phyloP scores from a whole-genome alignment of 2,797 vertebrate species.

The Urophycis tenuis region DNA sequence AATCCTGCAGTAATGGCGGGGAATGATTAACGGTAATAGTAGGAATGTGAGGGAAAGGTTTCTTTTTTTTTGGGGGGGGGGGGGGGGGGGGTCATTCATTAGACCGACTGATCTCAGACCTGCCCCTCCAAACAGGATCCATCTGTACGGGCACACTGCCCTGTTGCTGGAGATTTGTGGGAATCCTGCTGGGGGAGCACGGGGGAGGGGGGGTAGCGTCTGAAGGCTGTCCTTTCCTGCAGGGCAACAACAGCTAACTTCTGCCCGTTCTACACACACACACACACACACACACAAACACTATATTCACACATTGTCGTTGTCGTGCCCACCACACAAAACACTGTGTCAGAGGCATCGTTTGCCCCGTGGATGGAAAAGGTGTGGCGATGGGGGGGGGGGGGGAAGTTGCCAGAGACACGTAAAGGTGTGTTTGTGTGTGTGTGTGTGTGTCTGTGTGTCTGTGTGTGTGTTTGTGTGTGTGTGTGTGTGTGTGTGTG shows the following conservation, averaged over 20 bases:
- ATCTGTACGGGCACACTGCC: background rate
- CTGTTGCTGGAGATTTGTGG: background rate
- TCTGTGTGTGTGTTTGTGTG: too few relatives aligned
- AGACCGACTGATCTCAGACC: slow-evolving; percentile 1
- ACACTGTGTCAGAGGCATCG: slow-evolving; percentile 30
- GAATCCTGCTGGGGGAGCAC: background rate
- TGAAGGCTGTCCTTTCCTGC: background rate
- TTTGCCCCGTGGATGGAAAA: slow-evolving; percentile 26
- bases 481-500: too few relatives aligned
- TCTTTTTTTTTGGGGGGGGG: too few relatives aligned
- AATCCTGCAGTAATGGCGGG: background rate
- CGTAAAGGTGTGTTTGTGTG: background rate
- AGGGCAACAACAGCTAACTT: background rate
- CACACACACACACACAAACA: background rate
- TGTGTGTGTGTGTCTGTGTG: too few relatives aligned
- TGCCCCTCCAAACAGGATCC: background rate
- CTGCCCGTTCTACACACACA: background rate
- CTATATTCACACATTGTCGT: background rate
- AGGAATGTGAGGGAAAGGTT: background rate
- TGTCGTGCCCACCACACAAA: slow-evolving; percentile 18
- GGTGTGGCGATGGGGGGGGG: slow-evolving; percentile 17
- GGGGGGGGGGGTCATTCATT: too few relatives aligned
- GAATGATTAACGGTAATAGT: background rate
- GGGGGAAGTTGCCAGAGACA: slow-evolving; percentile 24
- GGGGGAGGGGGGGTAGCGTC: too few relatives aligned